These are phyloP conservation scores for Hybognathus amarus DNA, from an alignment of 2,797 vertebrate species.

Conservation along the genomic window DNA sequence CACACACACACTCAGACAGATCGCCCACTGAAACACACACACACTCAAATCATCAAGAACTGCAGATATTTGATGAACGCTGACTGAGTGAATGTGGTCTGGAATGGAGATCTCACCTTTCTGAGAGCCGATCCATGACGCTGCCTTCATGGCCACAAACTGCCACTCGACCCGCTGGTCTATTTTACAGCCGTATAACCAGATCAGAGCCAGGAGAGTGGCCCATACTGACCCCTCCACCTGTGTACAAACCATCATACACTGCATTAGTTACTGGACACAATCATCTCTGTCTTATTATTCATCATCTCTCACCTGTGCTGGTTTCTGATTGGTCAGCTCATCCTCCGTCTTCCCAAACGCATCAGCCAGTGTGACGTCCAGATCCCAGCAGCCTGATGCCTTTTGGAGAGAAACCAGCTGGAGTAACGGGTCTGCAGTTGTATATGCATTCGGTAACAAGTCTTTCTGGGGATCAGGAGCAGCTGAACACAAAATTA, in stretches of 20 bases:
- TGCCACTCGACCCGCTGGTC: slow-evolving; percentile 79
- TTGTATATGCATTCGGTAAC: no score
- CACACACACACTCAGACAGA: slow-evolving; percentile 6
- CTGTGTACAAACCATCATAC: slow-evolving; percentile 53
- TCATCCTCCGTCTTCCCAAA: slow-evolving; percentile 69
- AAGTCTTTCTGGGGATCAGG: neutral
- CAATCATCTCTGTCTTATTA: neutral
- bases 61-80: neutral
- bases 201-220: slow-evolving; percentile 81
- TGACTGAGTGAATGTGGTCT: slow-evolving; percentile 10
- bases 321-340: slow-evolving; percentile 65
- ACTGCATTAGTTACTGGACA: neutral
- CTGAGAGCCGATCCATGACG: slow-evolving; percentile 72
- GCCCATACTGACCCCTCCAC: slow-evolving; percentile 75
- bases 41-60: slow-evolving; percentile 1
- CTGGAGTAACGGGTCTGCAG: slow-evolving; percentile 63
- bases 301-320: slow-evolving; percentile 63
- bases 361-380: slow-evolving; percentile 65
- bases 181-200: slow-evolving; percentile 75
- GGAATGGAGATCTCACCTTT: slow-evolving; percentile 69
- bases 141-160: slow-evolving; percentile 79
- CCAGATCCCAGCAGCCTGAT: slow-evolving; percentile 77
- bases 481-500: neutral
- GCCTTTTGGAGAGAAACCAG: slow-evolving; percentile 80
- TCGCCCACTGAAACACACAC: slow-evolving; percentile 10